A percentile compares a stretch with the other conserved stretches of the same genome.
These are phyloP conservation scores for Muscicapa striata DNA, from an alignment of 2,797 vertebrate genomes.

Conservation along the genomic window DNA sequence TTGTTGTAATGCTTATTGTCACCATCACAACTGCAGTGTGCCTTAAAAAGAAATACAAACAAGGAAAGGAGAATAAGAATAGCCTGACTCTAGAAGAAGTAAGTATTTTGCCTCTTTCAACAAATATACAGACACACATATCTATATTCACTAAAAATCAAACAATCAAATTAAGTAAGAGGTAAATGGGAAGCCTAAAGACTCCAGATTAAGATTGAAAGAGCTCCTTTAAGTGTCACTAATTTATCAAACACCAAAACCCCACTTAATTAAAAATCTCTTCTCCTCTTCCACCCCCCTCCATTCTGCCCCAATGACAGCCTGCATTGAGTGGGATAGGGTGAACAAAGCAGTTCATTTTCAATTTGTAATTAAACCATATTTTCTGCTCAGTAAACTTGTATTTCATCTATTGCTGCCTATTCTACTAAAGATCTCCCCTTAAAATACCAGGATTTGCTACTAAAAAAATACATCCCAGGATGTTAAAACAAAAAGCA, in stretches of 20 bases:
- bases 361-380: neutral
- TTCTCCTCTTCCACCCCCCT: neutral
- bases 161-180: neutral
- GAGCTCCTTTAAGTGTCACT: neutral
- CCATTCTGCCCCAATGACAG: neutral
- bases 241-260: neutral
- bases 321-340: neutral
- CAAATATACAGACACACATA: neutral
- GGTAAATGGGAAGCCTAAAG: neutral
- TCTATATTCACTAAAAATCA: neutral
- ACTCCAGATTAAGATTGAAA: neutral
- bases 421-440: neutral
- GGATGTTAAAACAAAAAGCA: neutral
- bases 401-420: neutral
- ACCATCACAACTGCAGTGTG: constrained; percentile 79
- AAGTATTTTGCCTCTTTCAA: constrained; percentile 41
- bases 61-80: neutral
- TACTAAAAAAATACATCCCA: neutral
- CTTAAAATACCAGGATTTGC: neutral
- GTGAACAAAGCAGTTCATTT: neutral
- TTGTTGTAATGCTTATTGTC: constrained; percentile 84
- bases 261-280: neutral
- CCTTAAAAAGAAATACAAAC: constrained; percentile 81
- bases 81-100: constrained; percentile 51
- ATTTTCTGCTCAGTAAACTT: neutral